phyloP scores from a whole-genome alignment of 2,797 vertebrate species.

The Acanthopagrus latus region DNA sequence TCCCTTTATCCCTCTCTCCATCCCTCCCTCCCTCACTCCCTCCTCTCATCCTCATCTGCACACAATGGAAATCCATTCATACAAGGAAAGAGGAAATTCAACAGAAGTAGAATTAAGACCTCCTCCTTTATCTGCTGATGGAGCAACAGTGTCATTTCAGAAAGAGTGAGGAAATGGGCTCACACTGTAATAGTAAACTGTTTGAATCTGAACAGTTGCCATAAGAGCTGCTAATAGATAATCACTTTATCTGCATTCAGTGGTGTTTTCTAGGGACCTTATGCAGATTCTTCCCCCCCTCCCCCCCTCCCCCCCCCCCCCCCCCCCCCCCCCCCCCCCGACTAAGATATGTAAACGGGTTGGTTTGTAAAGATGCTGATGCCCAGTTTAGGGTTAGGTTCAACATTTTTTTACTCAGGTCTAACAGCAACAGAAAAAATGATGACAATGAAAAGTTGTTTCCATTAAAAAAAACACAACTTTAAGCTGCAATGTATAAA shows the following conservation, averaged over 20 bases:
- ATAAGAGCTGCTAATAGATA: constrained; percentile 18
- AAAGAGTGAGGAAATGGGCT: constrained; percentile 14
- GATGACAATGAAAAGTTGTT: too few relatives aligned
- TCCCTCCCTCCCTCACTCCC: neutral
- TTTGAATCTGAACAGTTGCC: neutral
- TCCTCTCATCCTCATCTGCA: neutral
- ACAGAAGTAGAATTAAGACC: neutral
- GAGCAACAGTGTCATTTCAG: constrained; percentile 5
- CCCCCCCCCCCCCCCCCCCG: too few relatives aligned
- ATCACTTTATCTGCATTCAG: constrained; percentile 7
- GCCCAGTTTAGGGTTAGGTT: neutral
- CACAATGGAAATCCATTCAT: constrained; percentile 8
- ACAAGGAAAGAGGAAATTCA: neutral
- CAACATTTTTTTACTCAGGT: too few relatives aligned
- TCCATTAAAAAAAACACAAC: too few relatives aligned
- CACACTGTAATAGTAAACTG: neutral
- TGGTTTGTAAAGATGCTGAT: too few relatives aligned
- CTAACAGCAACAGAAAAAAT: too few relatives aligned
- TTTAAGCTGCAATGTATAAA: too few relatives aligned
- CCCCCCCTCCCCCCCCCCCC: too few relatives aligned
- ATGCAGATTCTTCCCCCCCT: neutral
- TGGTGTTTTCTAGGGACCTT: neutral
- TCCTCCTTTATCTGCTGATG: neutral
- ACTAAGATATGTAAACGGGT: neutral
- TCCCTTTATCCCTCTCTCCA: neutral